Conservation (phyloP, 2,797 vertebrate genomes). For the Ataeniobius toweri region DNA sequence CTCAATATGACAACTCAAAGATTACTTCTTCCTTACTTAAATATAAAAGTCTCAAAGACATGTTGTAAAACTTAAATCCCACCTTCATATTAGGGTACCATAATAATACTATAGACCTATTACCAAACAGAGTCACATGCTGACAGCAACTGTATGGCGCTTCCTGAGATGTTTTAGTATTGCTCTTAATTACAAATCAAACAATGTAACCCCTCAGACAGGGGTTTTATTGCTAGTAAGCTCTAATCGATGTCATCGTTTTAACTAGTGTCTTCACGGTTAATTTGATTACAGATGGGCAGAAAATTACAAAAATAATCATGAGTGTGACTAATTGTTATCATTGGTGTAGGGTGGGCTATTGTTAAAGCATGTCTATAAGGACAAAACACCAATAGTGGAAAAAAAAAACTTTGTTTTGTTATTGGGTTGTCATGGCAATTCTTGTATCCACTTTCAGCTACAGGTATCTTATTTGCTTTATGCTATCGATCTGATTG, state of each 20-base stretch:
- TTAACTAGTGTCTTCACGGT: slow-evolving; percentile 55
- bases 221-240: slow-evolving; percentile 38
- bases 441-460: background rate
- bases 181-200: slow-evolving; percentile 40
- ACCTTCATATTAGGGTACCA: no score
- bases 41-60: no score
- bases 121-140: no score
- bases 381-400: background rate
- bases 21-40: no score
- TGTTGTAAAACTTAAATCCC: no score
- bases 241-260: slow-evolving; percentile 43
- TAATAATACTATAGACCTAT: no score
- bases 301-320: slow-evolving; percentile 45
- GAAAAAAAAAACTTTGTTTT: slow-evolving; percentile 3
- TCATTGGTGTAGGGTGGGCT: background rate
- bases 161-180: no score
- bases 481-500: background rate
- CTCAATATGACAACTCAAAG: no score
- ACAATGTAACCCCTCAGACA: slow-evolving; percentile 35
- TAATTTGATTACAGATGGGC: slow-evolving; percentile 35
- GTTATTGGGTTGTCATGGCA: background rate
- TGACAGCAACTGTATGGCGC: no score
- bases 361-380: background rate
- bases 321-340: slow-evolving; percentile 44
- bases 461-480: no score